Evolutionary conservation across 1,140 invertebrate genomes (phyloP), one percentile per base, ranked within the genome.

Genomic region (Panulirus ornatus): DNA sequence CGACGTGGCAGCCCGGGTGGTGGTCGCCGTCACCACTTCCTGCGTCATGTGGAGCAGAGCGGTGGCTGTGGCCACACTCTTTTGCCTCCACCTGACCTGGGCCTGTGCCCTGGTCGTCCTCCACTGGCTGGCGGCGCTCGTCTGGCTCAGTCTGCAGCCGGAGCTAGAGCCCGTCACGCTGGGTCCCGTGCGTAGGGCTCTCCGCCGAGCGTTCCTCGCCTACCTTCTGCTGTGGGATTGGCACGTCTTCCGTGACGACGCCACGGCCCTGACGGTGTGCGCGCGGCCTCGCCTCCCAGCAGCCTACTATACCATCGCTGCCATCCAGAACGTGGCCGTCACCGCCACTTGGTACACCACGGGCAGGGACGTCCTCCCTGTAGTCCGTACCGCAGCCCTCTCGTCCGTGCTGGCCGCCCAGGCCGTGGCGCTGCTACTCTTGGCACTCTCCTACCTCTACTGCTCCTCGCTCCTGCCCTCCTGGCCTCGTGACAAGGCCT

Each of bases 161-260:
- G 88, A 92, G 78, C 30, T 90, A 11, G 83, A 78, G 22, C 40
- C 91, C 3, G 79, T 63, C 5, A 87, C 54, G 9, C 63, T 89
- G 14, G 85, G 75, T 19, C 87, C 81, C 19, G 42, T 85, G 9
- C 81, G 86, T 27, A 84, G 75, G 79, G 38, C 71, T 22, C 71
- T 92, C 22, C 75, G 88, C 6, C 54, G 85, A 44, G 84, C 75
- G 2, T 92, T 92, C 78, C 83, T 90, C 54, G 91, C 82, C 30
- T 92, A 89, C 66, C 88, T 92, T 22, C 88, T 92, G 40, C 75
- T 92, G 16, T 92, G 88, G 85, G 91, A 92, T 44, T 92, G 84
- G 75, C 88, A 90, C 51, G 79, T 88, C 2, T 89, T 91, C 38
- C 71, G 88, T 9, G 87, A 90, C 51, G 84, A 90, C 30, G 83